Percentiles rank a stretch among this genome's conserved stretches.
phyloP scores from a whole-genome alignment of 2,797 vertebrate species.

The Peromyscus eremicus region DNA sequence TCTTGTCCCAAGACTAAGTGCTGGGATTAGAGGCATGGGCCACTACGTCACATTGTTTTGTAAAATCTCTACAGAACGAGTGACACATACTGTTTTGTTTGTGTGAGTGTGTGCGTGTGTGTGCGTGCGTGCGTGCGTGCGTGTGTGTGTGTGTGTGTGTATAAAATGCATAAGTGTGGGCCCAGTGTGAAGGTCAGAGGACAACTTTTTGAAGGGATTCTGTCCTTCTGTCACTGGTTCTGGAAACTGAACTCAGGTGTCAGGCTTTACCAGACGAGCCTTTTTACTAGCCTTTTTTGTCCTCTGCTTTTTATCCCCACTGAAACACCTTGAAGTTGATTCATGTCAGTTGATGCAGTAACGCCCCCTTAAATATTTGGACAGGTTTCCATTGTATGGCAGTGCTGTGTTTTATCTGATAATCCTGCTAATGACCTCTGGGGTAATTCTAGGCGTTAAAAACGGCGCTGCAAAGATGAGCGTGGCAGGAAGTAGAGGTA shows the following conservation, averaged over 20 bases:
- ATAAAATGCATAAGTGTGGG: background rate
- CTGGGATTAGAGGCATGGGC: background rate
- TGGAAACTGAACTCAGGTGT: background rate
- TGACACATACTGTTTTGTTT: background rate
- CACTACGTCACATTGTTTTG: background rate
- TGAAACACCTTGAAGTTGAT: constrained; percentile 13
- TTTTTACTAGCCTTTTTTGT: background rate
- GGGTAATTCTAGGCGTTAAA: background rate
- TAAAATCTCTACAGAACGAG: background rate
- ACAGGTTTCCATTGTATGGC: background rate
- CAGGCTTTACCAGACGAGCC: background rate
- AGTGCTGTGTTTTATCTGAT: constrained; percentile 1
- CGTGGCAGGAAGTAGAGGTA: background rate
- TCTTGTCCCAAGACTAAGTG: background rate
- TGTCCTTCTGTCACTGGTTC: background rate
- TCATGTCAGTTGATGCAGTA: background rate
- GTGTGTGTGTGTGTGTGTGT: background rate
- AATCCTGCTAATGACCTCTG: background rate
- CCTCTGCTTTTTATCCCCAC: background rate
- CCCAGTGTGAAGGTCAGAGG: background rate
- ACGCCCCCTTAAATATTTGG: background rate
- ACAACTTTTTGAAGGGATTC: background rate
- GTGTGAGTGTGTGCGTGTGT: no score
- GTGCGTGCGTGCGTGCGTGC: no score
- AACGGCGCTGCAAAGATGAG: background rate